Evolutionary conservation across 2,113 vertebrate species (phyloP).

Genomic region (Proteles cristata): DNA sequence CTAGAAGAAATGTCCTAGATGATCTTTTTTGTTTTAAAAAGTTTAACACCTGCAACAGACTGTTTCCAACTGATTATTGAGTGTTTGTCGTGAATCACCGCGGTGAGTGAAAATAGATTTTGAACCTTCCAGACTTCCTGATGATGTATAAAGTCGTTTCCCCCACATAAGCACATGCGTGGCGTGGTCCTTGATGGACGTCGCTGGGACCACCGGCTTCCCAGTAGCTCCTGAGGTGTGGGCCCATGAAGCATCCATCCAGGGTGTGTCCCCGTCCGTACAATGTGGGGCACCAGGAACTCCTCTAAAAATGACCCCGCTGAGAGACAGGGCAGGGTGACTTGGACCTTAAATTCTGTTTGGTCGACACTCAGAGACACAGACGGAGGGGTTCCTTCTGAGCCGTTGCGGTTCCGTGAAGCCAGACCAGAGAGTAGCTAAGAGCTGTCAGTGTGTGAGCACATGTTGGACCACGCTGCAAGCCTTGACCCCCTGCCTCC

Average conservation of each 20-base stretch:
- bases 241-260: neutral
- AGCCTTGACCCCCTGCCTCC: too few relatives aligned
- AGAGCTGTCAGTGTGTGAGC: neutral
- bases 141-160: neutral
- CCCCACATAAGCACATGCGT: fast-evolving
- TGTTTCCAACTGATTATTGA: neutral
- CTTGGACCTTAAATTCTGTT: neutral
- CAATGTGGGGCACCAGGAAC: neutral
- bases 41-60: neutral
- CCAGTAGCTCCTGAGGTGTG: neutral
- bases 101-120: neutral
- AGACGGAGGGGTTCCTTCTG: neutral
- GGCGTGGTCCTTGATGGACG: neutral
- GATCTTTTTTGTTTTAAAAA: neutral
- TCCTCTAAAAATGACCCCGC: neutral
- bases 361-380: neutral
- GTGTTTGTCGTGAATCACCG: slow-evolving; percentile 6
- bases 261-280: fast-evolving
- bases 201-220: neutral
- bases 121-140: neutral
- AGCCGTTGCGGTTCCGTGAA: neutral
- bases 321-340: neutral
- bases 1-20: slow-evolving; percentile 19
- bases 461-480: fast-evolving
- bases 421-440: neutral